phyloP scores from a whole-genome alignment of 2,113 vertebrate genomes.

The Coptodon bakossiorum region DNA sequence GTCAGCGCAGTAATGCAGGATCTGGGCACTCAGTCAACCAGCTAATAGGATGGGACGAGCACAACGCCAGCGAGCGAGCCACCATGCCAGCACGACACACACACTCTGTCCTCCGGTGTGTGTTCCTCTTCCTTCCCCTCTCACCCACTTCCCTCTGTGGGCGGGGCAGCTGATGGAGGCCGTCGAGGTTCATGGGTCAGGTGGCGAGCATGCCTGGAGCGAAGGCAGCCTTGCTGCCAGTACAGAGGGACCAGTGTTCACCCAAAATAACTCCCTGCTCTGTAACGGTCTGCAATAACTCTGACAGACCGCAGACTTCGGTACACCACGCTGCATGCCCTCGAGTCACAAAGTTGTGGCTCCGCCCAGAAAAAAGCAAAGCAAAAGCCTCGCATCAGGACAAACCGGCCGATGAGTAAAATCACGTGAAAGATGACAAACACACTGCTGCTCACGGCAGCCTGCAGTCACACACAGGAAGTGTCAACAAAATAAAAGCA shows the following conservation, averaged over 20 bases:
- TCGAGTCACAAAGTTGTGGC: not conserved
- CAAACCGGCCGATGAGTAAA: not conserved
- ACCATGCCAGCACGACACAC: not conserved
- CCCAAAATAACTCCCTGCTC: not conserved
- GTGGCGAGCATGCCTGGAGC: not conserved
- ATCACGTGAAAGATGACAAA: not conserved
- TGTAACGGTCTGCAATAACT: not conserved
- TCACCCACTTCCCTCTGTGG: constrained; percentile 39
- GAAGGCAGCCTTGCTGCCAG: not conserved
- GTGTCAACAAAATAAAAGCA: not conserved
- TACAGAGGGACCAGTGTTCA: not conserved
- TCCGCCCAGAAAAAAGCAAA: not conserved
- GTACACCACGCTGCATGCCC: too few relatives aligned
- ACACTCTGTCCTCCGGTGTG: not conserved
- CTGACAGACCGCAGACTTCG: not conserved
- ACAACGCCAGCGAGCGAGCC: not conserved
- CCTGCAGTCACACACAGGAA: not conserved
- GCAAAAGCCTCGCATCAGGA: not conserved
- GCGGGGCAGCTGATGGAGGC: not conserved
- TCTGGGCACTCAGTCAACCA: constrained; percentile 28
- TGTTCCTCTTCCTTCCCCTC: not conserved
- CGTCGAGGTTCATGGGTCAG: not conserved
- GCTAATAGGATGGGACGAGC: constrained; percentile 29
- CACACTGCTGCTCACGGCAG: not conserved
- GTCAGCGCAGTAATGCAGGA: constrained; percentile 12